A percentile compares a stretch with the other conserved stretches of the same genome.
Evolutionary conservation across 2,888 invertebrate species (phyloP).

Genomic region (Cerastis rubricosa): DNA sequence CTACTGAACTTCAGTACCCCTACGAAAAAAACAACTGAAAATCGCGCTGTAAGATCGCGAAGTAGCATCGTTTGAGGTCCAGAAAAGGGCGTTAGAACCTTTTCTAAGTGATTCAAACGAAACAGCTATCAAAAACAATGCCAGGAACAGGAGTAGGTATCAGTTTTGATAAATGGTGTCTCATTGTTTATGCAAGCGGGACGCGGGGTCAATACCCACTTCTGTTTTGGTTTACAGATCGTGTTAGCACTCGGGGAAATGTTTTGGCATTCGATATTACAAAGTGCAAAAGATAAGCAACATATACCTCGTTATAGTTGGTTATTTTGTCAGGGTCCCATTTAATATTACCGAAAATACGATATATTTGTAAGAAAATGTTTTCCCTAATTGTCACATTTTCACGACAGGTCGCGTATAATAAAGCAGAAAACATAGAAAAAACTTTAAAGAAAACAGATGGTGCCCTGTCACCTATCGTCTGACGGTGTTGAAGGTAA

Average conservation of each 20-base stretch:
- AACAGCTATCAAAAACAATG: constrained; percentile 42
- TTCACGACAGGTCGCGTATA: too few species aligned
- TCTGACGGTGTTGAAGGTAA: too few species aligned
- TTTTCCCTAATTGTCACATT: too few species aligned
- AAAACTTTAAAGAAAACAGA: too few species aligned
- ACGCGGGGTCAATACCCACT: constrained; percentile 69
- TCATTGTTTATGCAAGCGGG: constrained; percentile 74
- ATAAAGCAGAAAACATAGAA: too few species aligned
- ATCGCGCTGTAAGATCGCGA: background rate
- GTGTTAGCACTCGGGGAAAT: constrained; percentile 31
- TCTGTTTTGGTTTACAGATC: constrained; percentile 62
- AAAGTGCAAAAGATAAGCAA: too few species aligned
- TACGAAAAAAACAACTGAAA: background rate
- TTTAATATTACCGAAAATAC: too few species aligned
- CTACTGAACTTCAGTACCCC: background rate
- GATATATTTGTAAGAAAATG: too few species aligned
- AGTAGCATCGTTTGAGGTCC: background rate
- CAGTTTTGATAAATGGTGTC: constrained; percentile 70
- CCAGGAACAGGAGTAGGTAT: constrained; percentile 57
- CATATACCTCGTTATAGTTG: too few species aligned
- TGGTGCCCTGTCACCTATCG: too few species aligned
- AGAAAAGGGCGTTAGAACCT: constrained; percentile 1
- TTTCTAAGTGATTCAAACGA: constrained; percentile 37
- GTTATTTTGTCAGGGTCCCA: too few species aligned
- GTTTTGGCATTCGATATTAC: constrained; percentile 19